Conservation (phyloP, 2,113 vertebrate genomes). For the Gila orcuttii region DNA sequence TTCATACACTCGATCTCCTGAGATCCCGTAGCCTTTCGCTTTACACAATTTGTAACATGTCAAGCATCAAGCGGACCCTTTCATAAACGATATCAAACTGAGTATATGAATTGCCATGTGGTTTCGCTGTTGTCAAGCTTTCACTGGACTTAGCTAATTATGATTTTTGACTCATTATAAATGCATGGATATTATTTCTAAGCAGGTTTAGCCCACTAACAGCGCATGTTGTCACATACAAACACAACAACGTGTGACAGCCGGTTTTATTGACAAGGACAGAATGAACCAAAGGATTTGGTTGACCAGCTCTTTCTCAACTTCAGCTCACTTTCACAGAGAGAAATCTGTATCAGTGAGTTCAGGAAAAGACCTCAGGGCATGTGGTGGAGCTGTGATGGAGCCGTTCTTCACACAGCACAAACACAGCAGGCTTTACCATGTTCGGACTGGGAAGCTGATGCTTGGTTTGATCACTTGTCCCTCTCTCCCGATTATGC, state of each 20-base stretch:
- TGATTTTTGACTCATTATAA: not conserved
- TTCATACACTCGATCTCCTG: not conserved
- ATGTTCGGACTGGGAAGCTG: not conserved
- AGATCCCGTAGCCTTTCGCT: not conserved
- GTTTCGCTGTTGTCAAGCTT: not conserved
- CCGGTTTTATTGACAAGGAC: not conserved
- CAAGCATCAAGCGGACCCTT: not conserved
- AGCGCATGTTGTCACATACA: not conserved
- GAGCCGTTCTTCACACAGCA: not conserved
- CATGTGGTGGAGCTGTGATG: not conserved
- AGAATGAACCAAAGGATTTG: not conserved
- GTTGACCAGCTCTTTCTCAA: not conserved
- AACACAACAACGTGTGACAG: not conserved
- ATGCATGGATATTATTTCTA: not conserved
- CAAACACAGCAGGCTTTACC: not conserved
- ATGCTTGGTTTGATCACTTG: not conserved
- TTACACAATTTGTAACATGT: not conserved
- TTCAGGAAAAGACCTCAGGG: not conserved
- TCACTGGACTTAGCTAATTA: not conserved
- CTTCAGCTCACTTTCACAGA: not conserved
- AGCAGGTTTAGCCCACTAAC: not conserved
- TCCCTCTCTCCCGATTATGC: no score
- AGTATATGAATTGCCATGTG: not conserved
- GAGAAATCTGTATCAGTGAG: not conserved
- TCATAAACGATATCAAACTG: not conserved